Percentiles rank a stretch among this genome's conserved stretches.
phyloP scores from a whole-genome alignment of 2,113 vertebrate genomes.

The Pithys albifrons region DNA sequence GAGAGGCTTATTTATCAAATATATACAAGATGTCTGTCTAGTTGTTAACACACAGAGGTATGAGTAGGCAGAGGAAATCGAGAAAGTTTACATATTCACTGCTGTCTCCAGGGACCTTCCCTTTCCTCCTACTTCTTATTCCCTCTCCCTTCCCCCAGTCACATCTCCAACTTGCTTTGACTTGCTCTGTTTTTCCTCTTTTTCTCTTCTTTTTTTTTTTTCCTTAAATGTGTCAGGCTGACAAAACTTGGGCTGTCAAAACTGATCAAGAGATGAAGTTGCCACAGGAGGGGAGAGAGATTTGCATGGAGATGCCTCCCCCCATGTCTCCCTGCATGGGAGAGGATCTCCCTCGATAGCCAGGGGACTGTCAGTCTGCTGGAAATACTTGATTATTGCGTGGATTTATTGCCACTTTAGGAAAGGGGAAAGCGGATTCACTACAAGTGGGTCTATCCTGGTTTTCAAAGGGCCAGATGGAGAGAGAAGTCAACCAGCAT shows the following conservation, averaged over 20 bases:
- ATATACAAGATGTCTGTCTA: constrained; percentile 79
- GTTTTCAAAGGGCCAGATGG: background rate
- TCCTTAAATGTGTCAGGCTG: background rate
- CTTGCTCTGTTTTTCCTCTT: background rate
- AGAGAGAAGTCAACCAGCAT: background rate
- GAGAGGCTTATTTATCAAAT: constrained; percentile 83
- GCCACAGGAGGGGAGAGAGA: background rate
- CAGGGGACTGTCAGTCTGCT: background rate
- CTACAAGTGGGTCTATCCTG: background rate
- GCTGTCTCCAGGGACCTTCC: constrained; percentile 53
- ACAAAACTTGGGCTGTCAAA: constrained; percentile 25
- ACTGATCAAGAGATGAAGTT: background rate
- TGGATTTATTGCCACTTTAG: background rate
- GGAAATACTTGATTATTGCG: fast-evolving
- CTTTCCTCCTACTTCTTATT: constrained; percentile 42
- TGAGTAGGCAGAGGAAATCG: constrained; percentile 74
- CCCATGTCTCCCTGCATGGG: background rate
- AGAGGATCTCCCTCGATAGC: background rate
- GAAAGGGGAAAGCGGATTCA: background rate
- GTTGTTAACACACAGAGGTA: constrained; percentile 73
- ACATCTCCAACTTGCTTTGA: constrained; percentile 9
- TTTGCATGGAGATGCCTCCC: background rate
- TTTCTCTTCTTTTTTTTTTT: background rate
- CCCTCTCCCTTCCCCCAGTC: background rate
- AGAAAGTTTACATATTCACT: constrained; percentile 70